phyloP scores from a whole-genome alignment of 53 echinoderm and acorn worm species.

The Henricia sp. region DNA sequence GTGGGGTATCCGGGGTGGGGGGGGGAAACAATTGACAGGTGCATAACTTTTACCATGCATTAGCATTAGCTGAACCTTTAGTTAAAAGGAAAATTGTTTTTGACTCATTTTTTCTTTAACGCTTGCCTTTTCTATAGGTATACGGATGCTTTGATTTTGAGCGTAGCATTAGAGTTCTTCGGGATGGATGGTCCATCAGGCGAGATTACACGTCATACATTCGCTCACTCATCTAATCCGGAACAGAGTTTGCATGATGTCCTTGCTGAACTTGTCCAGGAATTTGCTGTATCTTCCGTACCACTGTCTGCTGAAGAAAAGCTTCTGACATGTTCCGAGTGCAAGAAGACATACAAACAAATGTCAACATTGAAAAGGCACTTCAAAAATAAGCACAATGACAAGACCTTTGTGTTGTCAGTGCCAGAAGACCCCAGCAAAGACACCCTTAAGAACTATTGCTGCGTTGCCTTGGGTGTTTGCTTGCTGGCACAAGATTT shows the following conservation, averaged over 20 bases:
- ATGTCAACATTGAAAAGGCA: conserved; percentile 20
- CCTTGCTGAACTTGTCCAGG: not conserved
- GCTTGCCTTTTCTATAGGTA: not conserved
- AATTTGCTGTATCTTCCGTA: not conserved
- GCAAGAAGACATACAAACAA: conserved; percentile 2
- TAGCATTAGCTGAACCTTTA: too few species aligned
- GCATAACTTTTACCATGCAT: too few species aligned
- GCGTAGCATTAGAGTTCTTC: not conserved
- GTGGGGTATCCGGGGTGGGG: too few species aligned
- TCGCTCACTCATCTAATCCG: not conserved
- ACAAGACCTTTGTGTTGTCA: not conserved
- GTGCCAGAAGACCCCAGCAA: not conserved
- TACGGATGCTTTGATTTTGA: not conserved
- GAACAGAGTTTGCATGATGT: not conserved
- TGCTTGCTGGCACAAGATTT: conserved; percentile 17
- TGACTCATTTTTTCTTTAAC: not conserved
- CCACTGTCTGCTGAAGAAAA: conserved; percentile 7
- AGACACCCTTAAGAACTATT: not conserved
- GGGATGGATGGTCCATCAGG: conserved; percentile 3
- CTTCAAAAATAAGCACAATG: conserved; percentile 18
- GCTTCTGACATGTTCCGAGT: conserved; percentile 22
- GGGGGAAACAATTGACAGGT: too few species aligned
- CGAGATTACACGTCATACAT: conserved; percentile 3
- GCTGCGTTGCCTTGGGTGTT: conserved; percentile 15
- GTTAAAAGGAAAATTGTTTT: not conserved